Conservation (phyloP, 2,888 invertebrate species). For the Isoperla grammatica region DNA sequence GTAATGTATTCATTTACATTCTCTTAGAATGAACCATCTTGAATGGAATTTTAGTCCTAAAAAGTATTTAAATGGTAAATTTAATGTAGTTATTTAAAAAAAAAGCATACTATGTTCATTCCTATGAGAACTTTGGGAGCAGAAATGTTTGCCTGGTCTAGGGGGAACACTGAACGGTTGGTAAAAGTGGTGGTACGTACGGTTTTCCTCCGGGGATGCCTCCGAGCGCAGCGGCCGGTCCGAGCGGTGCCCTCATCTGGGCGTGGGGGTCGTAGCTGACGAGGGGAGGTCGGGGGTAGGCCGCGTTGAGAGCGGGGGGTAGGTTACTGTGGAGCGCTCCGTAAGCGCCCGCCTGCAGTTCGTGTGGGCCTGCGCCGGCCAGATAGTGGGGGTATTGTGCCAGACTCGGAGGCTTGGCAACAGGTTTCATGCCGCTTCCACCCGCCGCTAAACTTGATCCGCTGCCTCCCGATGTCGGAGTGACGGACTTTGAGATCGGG, state of each 20-base stretch:
- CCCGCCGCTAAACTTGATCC: slow-evolving; percentile 49
- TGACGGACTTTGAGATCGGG: slow-evolving; percentile 85
- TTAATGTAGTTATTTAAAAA: too few species aligned
- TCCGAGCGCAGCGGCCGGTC: slow-evolving; percentile 43
- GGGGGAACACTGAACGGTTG: too few species aligned
- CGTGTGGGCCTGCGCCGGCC: slow-evolving; percentile 51
- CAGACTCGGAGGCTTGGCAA: slow-evolving; percentile 47
- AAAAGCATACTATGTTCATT: too few species aligned
- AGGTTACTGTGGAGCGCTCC: slow-evolving; percentile 59
- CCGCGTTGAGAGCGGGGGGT: slow-evolving; percentile 54
- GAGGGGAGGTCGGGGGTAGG: slow-evolving; percentile 59
- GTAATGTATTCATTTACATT: too few species aligned
- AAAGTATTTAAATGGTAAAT: too few species aligned
- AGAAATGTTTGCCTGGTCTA: too few species aligned
- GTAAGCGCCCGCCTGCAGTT: slow-evolving; percentile 53
- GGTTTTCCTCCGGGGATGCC: slow-evolving; percentile 73
- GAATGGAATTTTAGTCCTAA: too few species aligned
- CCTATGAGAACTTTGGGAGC: too few species aligned
- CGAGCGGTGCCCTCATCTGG: slow-evolving; percentile 60
- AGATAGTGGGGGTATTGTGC: slow-evolving; percentile 60
- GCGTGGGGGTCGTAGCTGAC: slow-evolving; percentile 62
- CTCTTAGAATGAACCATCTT: too few species aligned
- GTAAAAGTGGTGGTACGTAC: slow-evolving; percentile 53
- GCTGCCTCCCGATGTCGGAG: slow-evolving; percentile 64
- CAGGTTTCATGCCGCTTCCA: slow-evolving; percentile 52